These are phyloP conservation scores for Toxotes jaculatrix DNA, from an alignment of 2,113 vertebrate species.

Conservation along the genomic window DNA sequence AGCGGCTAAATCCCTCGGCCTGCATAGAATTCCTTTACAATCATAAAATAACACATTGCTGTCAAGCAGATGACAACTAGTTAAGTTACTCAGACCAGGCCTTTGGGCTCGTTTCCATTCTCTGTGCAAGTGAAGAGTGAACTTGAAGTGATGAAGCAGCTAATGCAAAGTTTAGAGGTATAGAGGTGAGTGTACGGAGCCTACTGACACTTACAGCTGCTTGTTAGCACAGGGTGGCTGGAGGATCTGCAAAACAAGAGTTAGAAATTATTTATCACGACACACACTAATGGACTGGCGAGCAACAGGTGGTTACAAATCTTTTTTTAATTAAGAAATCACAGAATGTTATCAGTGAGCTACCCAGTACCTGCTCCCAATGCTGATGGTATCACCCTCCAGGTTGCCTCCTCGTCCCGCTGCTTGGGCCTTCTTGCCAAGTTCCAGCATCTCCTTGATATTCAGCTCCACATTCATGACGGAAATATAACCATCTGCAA, in stretches of 20 bases:
- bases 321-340: background rate
- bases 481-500: conserved; percentile 82
- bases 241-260: conserved; percentile 78
- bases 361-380: conserved; percentile 78
- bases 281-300: background rate
- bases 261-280: background rate
- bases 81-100: background rate
- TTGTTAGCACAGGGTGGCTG: conserved; percentile 69
- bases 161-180: background rate
- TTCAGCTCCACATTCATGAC: conserved; percentile 81
- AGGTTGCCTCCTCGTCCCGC: conserved; percentile 58
- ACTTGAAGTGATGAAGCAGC: background rate
- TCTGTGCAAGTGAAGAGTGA: background rate
- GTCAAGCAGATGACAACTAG: conserved; percentile 38
- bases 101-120: background rate
- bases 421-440: conserved; percentile 65
- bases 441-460: conserved; percentile 81
- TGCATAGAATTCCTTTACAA: conserved; percentile 43
- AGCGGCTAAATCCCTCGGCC: conserved; percentile 8
- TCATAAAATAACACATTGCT: conserved; percentile 51
- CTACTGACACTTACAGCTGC: conserved; percentile 82
- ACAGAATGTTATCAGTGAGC: background rate
- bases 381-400: conserved; percentile 80
- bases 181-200: background rate
- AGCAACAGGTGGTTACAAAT: background rate